Base-by-base conservation (phyloP, 1,140 invertebrate species). In the Ctenoplectra terminalis region DNA sequence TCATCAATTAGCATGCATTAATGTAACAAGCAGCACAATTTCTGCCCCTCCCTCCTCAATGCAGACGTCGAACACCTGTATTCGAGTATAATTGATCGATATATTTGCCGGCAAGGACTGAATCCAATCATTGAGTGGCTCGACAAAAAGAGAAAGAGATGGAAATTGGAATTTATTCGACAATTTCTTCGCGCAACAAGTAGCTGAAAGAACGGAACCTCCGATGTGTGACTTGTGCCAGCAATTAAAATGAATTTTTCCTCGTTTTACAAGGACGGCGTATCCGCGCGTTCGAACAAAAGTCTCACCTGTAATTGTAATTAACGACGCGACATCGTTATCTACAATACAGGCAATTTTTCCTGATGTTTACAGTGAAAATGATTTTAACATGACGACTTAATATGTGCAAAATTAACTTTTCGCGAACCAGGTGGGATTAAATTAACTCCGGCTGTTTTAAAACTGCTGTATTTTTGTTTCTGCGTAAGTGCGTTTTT, bases 211-310 rank as follows among this genome's bases (percentile, higher is more conserved):
- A 50, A 69, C 13, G 13, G 5, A 46, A 48, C 20, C 37, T 13
- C 5, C 26, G n/a, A 29, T 15, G 37, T 5, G 26, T 48, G 23
- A 67, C 0, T 67, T 23, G 11, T 29, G 26, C 26, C 43, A 67
- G 26, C 64, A 31, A 67, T 67, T 67, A 29, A 67, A 67, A 67
- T 20, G 4, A 31, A 46, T 67, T 29, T 29, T 31, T 46, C 26
- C 17, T 2, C 2, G 9, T 40, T 29, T 29, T 48, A 5, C 20
- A 40, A 4, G 31, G 3, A 64, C n/a, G 9, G 11, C 13, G 6
- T 64, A 64, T 17, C 34, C 9, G 40, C 4, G 40, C 40, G 9
- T 5, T 40, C 40, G 15, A 66, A 29, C 9, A 66, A 3, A 17
- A 34, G 23, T 61, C 31, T 37, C 60, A n/a, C 31, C 20, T 34